A percentile compares a stretch with the other conserved stretches of the same genome.
phyloP scores from a whole-genome alignment of 1,140 invertebrate species.

The Oncopodura yosiiana region DNA sequence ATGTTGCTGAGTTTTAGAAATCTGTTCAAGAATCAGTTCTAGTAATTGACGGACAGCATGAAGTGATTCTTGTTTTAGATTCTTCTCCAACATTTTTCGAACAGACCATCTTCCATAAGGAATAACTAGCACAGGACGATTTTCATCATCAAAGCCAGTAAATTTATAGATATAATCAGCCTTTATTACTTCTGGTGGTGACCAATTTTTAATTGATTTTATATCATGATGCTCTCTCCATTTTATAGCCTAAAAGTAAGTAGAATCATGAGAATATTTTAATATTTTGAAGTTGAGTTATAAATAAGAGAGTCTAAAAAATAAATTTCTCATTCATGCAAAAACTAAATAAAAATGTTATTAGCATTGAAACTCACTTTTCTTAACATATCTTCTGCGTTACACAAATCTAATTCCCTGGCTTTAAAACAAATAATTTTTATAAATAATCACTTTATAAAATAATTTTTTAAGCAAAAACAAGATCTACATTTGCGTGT shows the following conservation, averaged over 20 bases:
- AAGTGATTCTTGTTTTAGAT: conserved; percentile 13
- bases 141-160: conserved; percentile 70
- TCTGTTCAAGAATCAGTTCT: conserved; percentile 8
- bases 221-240: conserved; percentile 70
- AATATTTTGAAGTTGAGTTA: neutral
- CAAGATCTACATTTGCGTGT: no score
- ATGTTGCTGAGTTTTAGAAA: conserved; percentile 2
- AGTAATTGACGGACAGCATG: conserved; percentile 8
- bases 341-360: neutral
- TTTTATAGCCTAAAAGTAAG: conserved; percentile 53
- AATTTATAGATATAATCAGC: conserved; percentile 66
- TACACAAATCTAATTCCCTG: conserved; percentile 65
- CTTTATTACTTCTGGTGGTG: conserved; percentile 57
- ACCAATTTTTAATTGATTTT: conserved; percentile 51
- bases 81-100: conserved; percentile 11
- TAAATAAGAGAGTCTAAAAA: neutral
- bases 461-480: no score
- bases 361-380: conserved; percentile 52
- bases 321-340: neutral
- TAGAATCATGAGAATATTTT: conserved; percentile 10
- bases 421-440: conserved; percentile 50
- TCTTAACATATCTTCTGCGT: conserved; percentile 75
- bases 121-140: conserved; percentile 49
- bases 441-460: neutral
- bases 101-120: conserved; percentile 21